Percentiles rank a stretch among this genome's conserved stretches.
phyloP scores from a whole-genome alignment of 2,113 vertebrate genomes.

The Corythornis cristatus region DNA sequence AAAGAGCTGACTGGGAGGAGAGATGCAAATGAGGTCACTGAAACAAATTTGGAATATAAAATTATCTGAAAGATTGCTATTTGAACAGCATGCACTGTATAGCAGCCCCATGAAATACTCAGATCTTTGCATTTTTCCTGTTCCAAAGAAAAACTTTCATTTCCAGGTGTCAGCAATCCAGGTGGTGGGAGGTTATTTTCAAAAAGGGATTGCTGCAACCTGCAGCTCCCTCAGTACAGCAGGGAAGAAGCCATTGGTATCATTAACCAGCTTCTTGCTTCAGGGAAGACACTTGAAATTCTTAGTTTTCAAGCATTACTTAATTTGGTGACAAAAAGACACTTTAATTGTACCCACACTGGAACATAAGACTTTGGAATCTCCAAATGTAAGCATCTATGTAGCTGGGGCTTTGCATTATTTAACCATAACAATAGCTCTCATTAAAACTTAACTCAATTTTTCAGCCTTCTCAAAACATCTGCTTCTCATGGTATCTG shows the following conservation, averaged over 20 bases:
- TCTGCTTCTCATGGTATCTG: neutral
- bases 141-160: neutral
- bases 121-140: neutral
- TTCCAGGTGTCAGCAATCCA: neutral
- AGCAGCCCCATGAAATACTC: neutral
- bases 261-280: neutral
- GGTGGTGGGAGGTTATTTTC: neutral
- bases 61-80: neutral
- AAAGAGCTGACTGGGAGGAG: neutral
- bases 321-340: slow-evolving; percentile 26
- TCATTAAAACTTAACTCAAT: slow-evolving; percentile 24
- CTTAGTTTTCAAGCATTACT: slow-evolving; percentile 26
- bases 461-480: slow-evolving; percentile 23
- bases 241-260: neutral
- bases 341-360: neutral
- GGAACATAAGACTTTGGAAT: neutral
- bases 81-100: neutral
- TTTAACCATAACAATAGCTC: slow-evolving; percentile 26
- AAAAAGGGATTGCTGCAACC: neutral
- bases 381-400: neutral
- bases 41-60: neutral
- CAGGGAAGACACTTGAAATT: slow-evolving; percentile 12
- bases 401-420: slow-evolving; percentile 12
- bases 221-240: neutral
- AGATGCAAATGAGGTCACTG: neutral